Evolutionary conservation across 2,888 invertebrate genomes (phyloP).

Genomic region (Cistogaster globosa): DNA sequence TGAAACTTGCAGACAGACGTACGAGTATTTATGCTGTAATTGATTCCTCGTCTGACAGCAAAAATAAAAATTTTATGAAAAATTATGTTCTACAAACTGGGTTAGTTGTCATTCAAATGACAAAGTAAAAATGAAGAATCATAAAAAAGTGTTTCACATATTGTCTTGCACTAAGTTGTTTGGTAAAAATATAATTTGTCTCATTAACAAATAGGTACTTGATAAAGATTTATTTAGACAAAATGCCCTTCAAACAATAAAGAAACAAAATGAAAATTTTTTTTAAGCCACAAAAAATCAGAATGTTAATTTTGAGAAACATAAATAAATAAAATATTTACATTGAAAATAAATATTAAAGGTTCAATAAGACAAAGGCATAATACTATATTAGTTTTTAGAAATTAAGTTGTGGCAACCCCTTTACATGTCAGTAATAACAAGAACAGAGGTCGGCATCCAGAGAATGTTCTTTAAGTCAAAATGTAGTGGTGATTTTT

Average conservation of each 20-base stretch:
- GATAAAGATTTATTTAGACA: neutral
- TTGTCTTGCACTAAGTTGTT: neutral
- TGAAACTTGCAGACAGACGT: neutral
- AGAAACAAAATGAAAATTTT: neutral
- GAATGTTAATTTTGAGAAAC: too few species aligned
- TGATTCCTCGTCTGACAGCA: neutral
- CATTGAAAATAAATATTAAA: too few species aligned
- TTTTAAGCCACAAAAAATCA: too few species aligned
- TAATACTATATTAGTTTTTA: too few species aligned
- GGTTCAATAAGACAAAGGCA: too few species aligned
- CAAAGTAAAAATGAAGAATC: conserved; percentile 31
- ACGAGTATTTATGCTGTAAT: neutral
- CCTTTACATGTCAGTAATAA: too few species aligned
- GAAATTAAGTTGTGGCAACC: too few species aligned
- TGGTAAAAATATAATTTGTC: neutral
- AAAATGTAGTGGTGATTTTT: too few species aligned
- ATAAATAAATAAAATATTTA: too few species aligned
- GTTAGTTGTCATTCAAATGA: conserved; percentile 58
- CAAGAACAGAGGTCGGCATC: too few species aligned
- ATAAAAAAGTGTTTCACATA: conserved; percentile 30
- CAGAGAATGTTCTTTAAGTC: too few species aligned
- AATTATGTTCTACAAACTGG: conserved; percentile 49
- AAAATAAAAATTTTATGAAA: conserved; percentile 21
- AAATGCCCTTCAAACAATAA: neutral
- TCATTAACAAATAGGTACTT: neutral